A percentile compares a stretch with the other conserved stretches of the same genome.
Evolutionary conservation across 2,797 vertebrate genomes (phyloP).

Genomic region (Notoglanidium macrostoma): DNA sequence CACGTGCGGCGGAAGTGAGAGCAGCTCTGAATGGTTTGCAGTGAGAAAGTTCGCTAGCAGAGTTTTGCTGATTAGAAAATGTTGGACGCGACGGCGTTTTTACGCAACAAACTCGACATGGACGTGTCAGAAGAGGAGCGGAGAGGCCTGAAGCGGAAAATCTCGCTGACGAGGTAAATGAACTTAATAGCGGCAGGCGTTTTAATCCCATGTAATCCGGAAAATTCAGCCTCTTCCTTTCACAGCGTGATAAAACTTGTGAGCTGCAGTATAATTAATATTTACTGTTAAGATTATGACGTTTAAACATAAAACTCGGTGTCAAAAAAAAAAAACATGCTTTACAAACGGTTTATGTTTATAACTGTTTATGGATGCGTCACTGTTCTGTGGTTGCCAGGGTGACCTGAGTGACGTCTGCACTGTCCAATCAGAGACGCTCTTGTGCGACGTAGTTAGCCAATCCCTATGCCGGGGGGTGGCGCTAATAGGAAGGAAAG

Average conservation of each 20-base stretch:
- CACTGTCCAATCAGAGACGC: background rate
- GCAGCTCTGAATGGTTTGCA: background rate
- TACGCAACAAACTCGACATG: background rate
- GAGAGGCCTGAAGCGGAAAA: slow-evolving; percentile 69
- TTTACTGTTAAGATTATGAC: fast-evolving
- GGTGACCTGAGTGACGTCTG: background rate
- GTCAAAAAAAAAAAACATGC: background rate
- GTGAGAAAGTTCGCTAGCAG: no score
- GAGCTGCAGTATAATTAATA: no score
- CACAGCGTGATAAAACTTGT: background rate
- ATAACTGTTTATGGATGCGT: background rate
- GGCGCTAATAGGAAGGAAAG: background rate
- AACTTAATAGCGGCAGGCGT: background rate
- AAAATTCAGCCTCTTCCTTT: background rate
- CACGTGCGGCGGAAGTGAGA: background rate
- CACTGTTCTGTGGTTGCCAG: background rate
- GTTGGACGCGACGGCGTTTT: background rate
- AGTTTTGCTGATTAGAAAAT: background rate
- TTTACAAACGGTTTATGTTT: background rate
- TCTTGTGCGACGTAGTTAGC: background rate
- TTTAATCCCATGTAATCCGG: background rate
- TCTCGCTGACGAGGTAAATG: slow-evolving; percentile 68
- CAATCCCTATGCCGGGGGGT: background rate
- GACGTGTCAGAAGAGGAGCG: slow-evolving; percentile 44
- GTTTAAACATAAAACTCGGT: no score